Evolutionary conservation across 2,888 invertebrate genomes (phyloP).

Genomic region (Cremastobaeus sp.): DNA sequence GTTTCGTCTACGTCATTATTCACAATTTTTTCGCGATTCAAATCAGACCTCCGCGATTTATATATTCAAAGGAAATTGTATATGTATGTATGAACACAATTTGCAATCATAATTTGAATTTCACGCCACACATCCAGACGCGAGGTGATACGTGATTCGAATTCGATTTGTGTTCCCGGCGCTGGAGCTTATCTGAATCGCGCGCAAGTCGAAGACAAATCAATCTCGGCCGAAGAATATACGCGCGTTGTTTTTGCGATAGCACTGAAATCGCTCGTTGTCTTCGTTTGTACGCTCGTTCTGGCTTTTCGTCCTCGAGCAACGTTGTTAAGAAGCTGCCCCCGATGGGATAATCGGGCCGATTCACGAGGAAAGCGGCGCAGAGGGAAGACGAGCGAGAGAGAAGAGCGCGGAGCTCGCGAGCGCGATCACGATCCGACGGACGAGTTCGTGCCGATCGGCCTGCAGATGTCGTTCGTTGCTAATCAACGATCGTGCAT

Average conservation of each 20-base stretch:
- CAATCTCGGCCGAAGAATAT: constrained; percentile 9
- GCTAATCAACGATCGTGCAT: constrained; percentile 58
- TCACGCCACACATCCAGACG: constrained; percentile 6
- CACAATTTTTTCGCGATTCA: too few relatives aligned
- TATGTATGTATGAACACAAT: too few relatives aligned
- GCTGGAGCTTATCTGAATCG: not conserved
- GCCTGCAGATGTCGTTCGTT: constrained; percentile 56
- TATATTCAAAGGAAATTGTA: too few relatives aligned
- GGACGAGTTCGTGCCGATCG: constrained; percentile 57
- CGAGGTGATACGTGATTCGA: constrained; percentile 26
- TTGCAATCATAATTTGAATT: constrained; percentile 5
- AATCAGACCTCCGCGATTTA: too few relatives aligned
- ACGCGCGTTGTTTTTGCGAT: constrained; percentile 44
- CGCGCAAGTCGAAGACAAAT: constrained; percentile 17
- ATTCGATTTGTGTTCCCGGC: constrained; percentile 10
- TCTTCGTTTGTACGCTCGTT: constrained; percentile 4
- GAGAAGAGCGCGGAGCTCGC: constrained; percentile 25
- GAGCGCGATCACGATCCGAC: constrained; percentile 49
- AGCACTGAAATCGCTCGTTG: constrained; percentile 63
- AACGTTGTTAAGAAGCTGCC: constrained; percentile 42
- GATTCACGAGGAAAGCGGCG: constrained; percentile 31
- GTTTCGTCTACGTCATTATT: too few relatives aligned
- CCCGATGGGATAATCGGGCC: constrained; percentile 50
- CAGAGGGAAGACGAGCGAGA: constrained; percentile 25
- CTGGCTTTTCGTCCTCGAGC: constrained; percentile 14